Conservation (phyloP, 2,113 vertebrate species). For the Sula dactylatra region DNA sequence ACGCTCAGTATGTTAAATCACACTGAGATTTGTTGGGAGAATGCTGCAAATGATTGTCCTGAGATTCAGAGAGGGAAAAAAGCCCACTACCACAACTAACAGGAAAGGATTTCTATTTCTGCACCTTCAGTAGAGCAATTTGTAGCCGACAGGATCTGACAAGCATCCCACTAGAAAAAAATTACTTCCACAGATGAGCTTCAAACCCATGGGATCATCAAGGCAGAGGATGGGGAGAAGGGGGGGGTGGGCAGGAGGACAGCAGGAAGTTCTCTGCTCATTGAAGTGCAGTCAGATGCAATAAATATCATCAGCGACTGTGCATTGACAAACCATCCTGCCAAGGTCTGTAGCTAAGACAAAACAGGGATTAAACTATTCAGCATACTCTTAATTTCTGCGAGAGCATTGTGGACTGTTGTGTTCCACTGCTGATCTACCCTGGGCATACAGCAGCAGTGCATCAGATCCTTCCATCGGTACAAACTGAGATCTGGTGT, state of each 20-base stretch:
- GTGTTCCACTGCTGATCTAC: not conserved
- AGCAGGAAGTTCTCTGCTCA: not conserved
- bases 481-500: not conserved
- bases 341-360: not conserved
- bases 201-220: slow-evolving; percentile 37
- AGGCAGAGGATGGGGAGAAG: not conserved
- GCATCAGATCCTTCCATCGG: not conserved
- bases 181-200: slow-evolving; percentile 38
- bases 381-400: not conserved
- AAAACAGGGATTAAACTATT: not conserved
- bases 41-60: slow-evolving; percentile 15
- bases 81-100: not conserved
- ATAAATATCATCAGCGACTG: not conserved
- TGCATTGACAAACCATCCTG: not conserved
- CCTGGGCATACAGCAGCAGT: not conserved
- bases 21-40: not conserved
- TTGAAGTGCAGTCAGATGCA: slow-evolving; percentile 16
- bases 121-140: slow-evolving; percentile 62
- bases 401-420: not conserved
- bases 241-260: not conserved
- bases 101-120: slow-evolving; percentile 62
- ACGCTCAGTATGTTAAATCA: not conserved
- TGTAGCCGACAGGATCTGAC: slow-evolving; percentile 63
- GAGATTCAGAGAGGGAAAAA: not conserved
- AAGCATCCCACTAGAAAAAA: slow-evolving; percentile 62